Evolutionary conservation across 2,888 invertebrate genomes (phyloP), one percentile per base, ranked within the genome.

Genomic region (Mesorhabditis spiculigera): DNA sequence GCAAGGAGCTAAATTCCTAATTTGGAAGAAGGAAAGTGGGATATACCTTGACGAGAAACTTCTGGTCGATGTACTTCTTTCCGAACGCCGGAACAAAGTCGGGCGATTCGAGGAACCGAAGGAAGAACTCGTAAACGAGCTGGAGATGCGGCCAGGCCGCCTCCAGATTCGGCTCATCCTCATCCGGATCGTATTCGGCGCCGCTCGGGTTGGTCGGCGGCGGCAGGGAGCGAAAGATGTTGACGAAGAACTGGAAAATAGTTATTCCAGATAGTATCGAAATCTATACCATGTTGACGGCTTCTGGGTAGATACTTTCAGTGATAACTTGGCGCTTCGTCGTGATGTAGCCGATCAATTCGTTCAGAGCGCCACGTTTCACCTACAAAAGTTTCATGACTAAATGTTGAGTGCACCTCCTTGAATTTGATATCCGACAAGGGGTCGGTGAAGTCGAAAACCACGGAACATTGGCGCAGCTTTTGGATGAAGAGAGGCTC

Each of bases 361-460:
- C 97, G 88, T 94, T 94, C 73, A 98, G 90, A 67, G 95, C 93
- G 73, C 92, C 92, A 82, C 97, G 91, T 88, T 98, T 98, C 74
- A 97, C 93, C 79, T 80, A 44, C 67, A 75, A 28, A 16, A 4
- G 4, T 13, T 28, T 43, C 42, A 28, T 8, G 3, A 41, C 13
- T 10, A 45, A 16, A 50, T 13, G n/a, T n/a, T 50, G 1, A 10
- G n/a, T 68, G 28, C 63, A 82, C 83, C 74, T 89, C 98, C 89
- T 98, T 99, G 90, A 95, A 95, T 90, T 97, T 97, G 86, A 98
- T 89, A 89, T 97, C 96, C 85, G 94, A 94, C 78, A 96, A 91
- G 66, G 96, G 95, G 89, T 91, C 91, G 5, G 84, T 76, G 89
- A 99, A 99, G 89, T 99, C 98, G 89, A 97, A 99, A 76, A 96